Percentiles rank a stretch among this genome's conserved stretches.
phyloP scores from a whole-genome alignment of 37 sponge, comb jelly and placozoan species.

The Halichondria panicea region DNA sequence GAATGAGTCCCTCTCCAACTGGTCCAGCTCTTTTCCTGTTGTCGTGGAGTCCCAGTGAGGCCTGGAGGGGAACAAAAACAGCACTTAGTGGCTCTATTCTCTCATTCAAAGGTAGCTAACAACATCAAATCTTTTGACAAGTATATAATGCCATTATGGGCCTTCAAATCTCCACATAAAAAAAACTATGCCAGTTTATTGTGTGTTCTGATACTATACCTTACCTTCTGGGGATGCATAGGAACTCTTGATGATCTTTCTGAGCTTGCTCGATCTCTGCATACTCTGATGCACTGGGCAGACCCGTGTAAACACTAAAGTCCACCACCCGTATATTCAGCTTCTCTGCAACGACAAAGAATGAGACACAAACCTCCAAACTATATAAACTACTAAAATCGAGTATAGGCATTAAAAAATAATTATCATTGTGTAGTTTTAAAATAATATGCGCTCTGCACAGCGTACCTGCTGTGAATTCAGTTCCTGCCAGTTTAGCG shows the following conservation, averaged over 20 bases:
- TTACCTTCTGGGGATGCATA: constrained; percentile 85
- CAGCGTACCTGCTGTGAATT: constrained; percentile 92
- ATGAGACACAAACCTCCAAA: no score
- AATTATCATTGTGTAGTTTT: background rate
- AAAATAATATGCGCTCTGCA: background rate
- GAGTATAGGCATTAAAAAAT: background rate
- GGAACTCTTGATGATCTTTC: constrained; percentile 53
- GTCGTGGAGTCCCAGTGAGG: constrained; percentile 23
- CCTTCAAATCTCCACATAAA: no score
- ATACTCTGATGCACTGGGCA: constrained; percentile 62
- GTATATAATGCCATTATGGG: background rate
- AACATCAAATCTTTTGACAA: background rate
- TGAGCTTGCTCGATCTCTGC: constrained; percentile 50
- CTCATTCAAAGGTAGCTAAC: background rate
- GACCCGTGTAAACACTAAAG: constrained; percentile 18
- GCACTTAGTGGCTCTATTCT: no score
- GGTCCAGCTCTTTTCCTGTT: constrained; percentile 39
- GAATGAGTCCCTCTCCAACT: constrained; percentile 51
- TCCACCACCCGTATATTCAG: constrained; percentile 79
- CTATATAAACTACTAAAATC: background rate
- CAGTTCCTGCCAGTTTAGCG: constrained; percentile 89
- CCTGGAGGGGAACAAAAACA: background rate
- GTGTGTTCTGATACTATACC: background rate
- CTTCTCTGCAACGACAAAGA: constrained; percentile 55
- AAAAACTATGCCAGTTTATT: background rate